Evolutionary conservation across 2,797 vertebrate species (phyloP).

Genomic region (Capromys pilorides): DNA sequence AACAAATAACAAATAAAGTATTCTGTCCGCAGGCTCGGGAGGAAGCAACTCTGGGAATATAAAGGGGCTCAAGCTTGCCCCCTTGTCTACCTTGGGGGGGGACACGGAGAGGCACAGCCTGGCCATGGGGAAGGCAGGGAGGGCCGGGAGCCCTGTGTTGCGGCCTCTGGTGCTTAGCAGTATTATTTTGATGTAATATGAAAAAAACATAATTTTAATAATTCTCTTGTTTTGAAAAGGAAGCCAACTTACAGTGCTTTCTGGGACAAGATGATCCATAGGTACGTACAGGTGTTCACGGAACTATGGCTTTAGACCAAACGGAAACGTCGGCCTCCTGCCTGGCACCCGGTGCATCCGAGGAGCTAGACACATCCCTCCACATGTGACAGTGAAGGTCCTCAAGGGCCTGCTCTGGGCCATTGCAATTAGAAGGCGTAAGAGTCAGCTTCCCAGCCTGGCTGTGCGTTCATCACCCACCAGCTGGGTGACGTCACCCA

Average conservation of each 20-base stretch:
- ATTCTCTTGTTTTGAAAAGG: background rate
- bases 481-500: too few relatives aligned
- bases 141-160: rapidly evolving
- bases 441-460: background rate
- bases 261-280: background rate
- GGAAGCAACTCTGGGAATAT: background rate
- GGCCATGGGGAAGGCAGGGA: background rate
- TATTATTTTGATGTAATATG: background rate
- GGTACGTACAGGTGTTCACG: rapidly evolving
- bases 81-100: background rate
- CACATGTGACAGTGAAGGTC: background rate
- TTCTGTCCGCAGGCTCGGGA: background rate
- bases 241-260: background rate
- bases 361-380: background rate
- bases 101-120: background rate
- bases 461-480: background rate
- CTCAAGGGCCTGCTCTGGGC: background rate
- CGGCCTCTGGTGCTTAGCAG: background rate
- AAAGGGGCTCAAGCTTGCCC: background rate
- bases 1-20: background rate
- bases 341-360: too few relatives aligned
- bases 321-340: background rate
- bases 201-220: background rate
- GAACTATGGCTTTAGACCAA: background rate
- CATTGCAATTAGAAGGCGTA: background rate